Base-by-base conservation (phyloP, 2,797 vertebrate species). In the Pseudochaenichthys georgianus region DNA sequence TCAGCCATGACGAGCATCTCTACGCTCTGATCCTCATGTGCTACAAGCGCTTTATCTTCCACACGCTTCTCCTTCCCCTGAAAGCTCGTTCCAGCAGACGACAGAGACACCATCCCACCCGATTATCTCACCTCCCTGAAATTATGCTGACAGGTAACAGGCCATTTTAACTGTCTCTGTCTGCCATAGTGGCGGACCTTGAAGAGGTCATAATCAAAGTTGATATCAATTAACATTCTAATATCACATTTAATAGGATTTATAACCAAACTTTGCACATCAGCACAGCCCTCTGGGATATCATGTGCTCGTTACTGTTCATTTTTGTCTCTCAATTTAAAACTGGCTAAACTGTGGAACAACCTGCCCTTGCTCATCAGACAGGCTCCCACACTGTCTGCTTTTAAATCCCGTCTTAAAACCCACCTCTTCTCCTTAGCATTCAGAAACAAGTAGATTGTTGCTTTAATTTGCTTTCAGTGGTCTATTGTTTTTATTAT, bases 111-210 rank as follows among this genome's bases (percentile, higher is more conserved):
- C 38, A 43, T 31, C 45, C 46, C 52, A 45, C 64, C 31, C 3
- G 15, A 50, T 58, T 67, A 63, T 52, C 63, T 69, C 62, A 43
- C 54, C 72, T 62, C 51, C 63, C 46, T 73, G 28, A 59, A 74
- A 78, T 52, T 69, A 77, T 64, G 73, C 67, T 10, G 70, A 77
- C 80, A 71, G 70, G 75, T 60, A 83, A 74, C 61, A 71, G 80
- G 47, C n/a, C 43, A 45, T 38, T 38, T 7, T 38, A 38, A 38
- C 34, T 19, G 75, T 83, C 70, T 75, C 47, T 90, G 61, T 75
- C 47, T 90, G 61, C 87, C 77, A 90, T 80, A 77, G 81, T 67
- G 82, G 89, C 87, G 58, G 45, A 41, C 66, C 82, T 59, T 70
- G 82, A 90, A 43, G 31, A 79, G 65, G 51, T 65, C 65, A 63